A percentile compares a stretch with the other conserved stretches of the same genome.
Conservation (phyloP, 2,797 vertebrate species). For the Poecilia gillii region DNA sequence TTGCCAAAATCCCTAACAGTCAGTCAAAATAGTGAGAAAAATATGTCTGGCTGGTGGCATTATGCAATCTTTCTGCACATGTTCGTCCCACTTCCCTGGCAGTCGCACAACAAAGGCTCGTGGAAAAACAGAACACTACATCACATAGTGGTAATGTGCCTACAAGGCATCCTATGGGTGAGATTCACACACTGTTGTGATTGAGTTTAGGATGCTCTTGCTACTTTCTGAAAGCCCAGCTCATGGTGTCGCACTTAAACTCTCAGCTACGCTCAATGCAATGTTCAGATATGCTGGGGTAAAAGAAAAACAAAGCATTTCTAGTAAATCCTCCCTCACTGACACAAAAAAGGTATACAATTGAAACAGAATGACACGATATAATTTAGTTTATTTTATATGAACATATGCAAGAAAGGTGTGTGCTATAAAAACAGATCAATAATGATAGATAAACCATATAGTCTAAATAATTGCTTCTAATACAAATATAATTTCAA, state of each 20-base stretch:
- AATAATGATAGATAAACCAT: neutral
- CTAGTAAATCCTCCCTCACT: conserved; percentile 45
- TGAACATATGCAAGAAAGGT: neutral
- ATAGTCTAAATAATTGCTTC: neutral
- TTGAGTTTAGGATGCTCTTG: neutral
- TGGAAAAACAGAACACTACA: neutral
- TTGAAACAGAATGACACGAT: conserved; percentile 18
- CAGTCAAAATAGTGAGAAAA: neutral
- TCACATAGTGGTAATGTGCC: neutral
- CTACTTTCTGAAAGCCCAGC: neutral
- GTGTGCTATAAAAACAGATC: conserved; percentile 4
- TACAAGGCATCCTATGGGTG: neutral
- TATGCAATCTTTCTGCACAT: neutral
- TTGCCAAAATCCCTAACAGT: neutral
- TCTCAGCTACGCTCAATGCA: neutral
- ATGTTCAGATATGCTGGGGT: conserved; percentile 3
- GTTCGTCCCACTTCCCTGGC: neutral
- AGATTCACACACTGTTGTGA: neutral
- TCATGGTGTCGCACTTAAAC: neutral
- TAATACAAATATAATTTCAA: too few relatives aligned
- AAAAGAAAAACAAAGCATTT: conserved; percentile 34
- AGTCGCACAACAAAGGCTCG: neutral
- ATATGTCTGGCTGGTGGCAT: neutral
- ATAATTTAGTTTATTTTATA: conserved; percentile 9
- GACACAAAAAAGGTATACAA: conserved; percentile 23